Percentiles rank a stretch among this genome's conserved stretches.
Conservation (phyloP, 2,113 vertebrate genomes). For the Pygoscelis adeliae region DNA sequence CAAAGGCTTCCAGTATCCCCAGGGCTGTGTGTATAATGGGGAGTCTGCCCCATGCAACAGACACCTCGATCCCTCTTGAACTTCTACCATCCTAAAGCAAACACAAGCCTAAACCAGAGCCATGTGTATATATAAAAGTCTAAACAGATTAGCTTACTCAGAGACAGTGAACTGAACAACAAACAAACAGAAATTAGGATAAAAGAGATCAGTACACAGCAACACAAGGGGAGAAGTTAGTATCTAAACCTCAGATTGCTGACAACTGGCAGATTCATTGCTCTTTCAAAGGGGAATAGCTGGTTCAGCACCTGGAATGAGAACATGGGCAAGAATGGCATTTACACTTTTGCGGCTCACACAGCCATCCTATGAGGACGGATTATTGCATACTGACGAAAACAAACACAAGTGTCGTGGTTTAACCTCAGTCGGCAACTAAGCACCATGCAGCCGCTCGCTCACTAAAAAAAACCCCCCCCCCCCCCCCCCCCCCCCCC, state of each 20-base stretch:
- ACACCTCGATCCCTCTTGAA: neutral
- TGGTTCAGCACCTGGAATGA: slow-evolving; percentile 55
- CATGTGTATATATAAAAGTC: slow-evolving; percentile 41
- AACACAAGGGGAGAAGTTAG: slow-evolving; percentile 36
- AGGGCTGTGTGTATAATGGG: neutral
- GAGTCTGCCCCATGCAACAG: neutral
- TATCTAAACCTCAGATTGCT: slow-evolving; percentile 44
- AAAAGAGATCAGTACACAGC: slow-evolving; percentile 48
- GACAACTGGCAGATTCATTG: slow-evolving; percentile 49
- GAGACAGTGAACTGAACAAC: slow-evolving; percentile 40
- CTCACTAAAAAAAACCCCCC: too few relatives aligned
- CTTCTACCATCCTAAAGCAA: slow-evolving; percentile 14
- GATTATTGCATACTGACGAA: slow-evolving; percentile 43
- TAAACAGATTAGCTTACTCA: slow-evolving; percentile 50
- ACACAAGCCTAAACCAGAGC: slow-evolving; percentile 17
- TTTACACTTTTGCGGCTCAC: neutral
- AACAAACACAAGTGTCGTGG: neutral
- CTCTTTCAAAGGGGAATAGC: slow-evolving; percentile 50
- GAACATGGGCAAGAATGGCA: neutral
- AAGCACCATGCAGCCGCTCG: too few relatives aligned
- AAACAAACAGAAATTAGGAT: slow-evolving; percentile 62
- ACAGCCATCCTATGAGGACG: neutral
- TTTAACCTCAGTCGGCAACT: too few relatives aligned
- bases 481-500: too few relatives aligned
- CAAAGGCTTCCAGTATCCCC: neutral